Percentiles rank a stretch among this genome's conserved stretches.
These are phyloP conservation scores for Amphiprion clarkii DNA, from an alignment of 2,797 vertebrate genomes.

Conservation along the genomic window DNA sequence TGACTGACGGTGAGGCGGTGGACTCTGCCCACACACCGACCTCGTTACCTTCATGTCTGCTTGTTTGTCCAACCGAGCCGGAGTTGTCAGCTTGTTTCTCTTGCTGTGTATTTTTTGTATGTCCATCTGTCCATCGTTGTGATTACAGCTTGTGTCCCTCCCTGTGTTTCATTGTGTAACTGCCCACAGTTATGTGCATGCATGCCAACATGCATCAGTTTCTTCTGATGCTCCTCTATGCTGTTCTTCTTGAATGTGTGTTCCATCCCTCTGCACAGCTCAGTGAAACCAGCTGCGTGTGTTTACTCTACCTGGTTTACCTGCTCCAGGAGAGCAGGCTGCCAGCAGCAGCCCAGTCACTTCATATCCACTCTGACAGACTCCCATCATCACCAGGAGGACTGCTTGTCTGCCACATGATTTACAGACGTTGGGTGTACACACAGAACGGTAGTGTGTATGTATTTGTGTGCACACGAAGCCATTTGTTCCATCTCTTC, in stretches of 20 bases:
- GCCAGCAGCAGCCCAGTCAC: constrained; percentile 56
- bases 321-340: constrained; percentile 73
- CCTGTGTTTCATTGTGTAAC: constrained; percentile 12
- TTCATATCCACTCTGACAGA: constrained; percentile 53
- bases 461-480: constrained; percentile 22
- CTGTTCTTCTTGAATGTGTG: constrained; percentile 29
- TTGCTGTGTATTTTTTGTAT: constrained; percentile 4
- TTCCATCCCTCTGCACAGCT: constrained; percentile 44
- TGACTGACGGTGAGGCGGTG: constrained; percentile 36
- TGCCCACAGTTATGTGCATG: constrained; percentile 30
- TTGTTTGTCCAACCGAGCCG: constrained; percentile 29
- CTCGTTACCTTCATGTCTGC: constrained; percentile 21
- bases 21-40: constrained; percentile 13
- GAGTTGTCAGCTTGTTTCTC: constrained; percentile 36
- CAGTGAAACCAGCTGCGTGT: constrained; percentile 71
- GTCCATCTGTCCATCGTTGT: constrained; percentile 46
- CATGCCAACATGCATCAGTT: constrained; percentile 50
- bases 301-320: constrained; percentile 79
- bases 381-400: constrained; percentile 29
- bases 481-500: constrained; percentile 69
- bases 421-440: constrained; percentile 5
- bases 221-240: constrained; percentile 15
- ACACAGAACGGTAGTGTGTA: constrained; percentile 16
- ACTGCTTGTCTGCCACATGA: constrained; percentile 9
- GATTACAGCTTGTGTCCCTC: constrained; percentile 51